Conservation (phyloP, 2,113 vertebrate species). For the Zingel zingel region DNA sequence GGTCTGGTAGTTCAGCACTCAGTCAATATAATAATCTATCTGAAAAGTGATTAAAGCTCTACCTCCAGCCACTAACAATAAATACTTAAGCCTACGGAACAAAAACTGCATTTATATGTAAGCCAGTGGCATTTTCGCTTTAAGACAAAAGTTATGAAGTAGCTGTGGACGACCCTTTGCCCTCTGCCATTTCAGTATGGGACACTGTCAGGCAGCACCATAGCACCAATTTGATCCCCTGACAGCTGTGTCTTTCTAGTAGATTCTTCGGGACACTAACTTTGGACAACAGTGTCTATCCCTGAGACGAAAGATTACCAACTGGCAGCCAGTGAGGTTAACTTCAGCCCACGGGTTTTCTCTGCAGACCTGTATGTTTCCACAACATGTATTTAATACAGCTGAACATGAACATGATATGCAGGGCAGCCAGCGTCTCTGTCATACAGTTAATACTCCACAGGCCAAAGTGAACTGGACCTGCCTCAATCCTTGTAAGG, state of each 20-base stretch:
- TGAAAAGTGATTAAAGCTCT: conserved; percentile 13
- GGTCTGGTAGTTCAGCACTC: conserved; percentile 47
- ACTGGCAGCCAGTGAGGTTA: conserved; percentile 61
- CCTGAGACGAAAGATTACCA: conserved; percentile 72
- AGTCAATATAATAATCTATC: conserved; percentile 20
- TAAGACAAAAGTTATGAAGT: conserved; percentile 54
- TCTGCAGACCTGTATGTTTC: conserved; percentile 41
- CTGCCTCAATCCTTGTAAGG: conserved; percentile 82
- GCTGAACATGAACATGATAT: conserved; percentile 24
- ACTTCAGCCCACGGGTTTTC: conserved; percentile 39
- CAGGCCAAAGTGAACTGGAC: conserved; percentile 47
- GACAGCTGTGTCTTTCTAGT: conserved; percentile 86
- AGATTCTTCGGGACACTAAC: conserved; percentile 85
- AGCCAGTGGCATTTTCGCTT: conserved; percentile 2
- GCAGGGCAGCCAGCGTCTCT: conserved; percentile 20
- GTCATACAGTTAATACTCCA: neutral
- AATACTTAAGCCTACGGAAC: neutral
- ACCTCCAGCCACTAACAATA: neutral
- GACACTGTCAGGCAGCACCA: conserved; percentile 69
- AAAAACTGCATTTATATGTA: conserved; percentile 1
- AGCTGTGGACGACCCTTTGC: conserved; percentile 79
- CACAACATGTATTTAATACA: conserved; percentile 19
- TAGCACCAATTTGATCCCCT: conserved; percentile 85
- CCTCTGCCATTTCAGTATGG: conserved; percentile 78
- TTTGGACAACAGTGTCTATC: conserved; percentile 83